A percentile compares a stretch with the other conserved stretches of the same genome.
Conservation (phyloP, 2,797 vertebrate species). For the Sebastiscus tertius region DNA sequence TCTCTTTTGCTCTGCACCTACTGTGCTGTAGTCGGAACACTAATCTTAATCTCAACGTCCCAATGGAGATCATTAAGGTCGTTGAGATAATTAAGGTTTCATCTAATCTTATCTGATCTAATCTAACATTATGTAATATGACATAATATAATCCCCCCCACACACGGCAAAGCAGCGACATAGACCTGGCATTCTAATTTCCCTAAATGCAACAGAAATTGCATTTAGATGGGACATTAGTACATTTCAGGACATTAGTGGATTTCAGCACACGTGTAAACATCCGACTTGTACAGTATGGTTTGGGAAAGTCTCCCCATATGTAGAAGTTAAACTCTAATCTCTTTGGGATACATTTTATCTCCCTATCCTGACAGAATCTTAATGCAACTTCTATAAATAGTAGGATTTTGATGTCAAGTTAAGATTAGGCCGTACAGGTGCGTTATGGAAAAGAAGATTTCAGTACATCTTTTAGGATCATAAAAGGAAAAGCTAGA, state of each 20-base stretch:
- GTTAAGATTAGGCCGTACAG: neutral
- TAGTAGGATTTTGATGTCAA: neutral
- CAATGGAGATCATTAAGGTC: constrained; percentile 51
- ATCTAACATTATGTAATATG: constrained; percentile 60
- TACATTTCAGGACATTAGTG: constrained; percentile 33
- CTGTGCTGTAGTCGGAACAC: neutral
- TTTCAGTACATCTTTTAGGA: neutral
- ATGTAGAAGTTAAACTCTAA: constrained; percentile 7
- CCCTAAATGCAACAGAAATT: constrained; percentile 44
- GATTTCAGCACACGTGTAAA: constrained; percentile 36
- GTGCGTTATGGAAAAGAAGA: neutral
- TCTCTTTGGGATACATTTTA: constrained; percentile 14
- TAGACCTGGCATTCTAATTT: constrained; percentile 41
- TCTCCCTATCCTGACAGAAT: constrained; percentile 18
- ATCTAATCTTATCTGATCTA: constrained; percentile 65
- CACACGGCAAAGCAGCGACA: constrained; percentile 28
- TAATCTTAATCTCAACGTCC: constrained; percentile 19
- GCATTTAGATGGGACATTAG: constrained; percentile 44
- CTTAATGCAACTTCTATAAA: constrained; percentile 1
- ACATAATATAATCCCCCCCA: constrained; percentile 57
- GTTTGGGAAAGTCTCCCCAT: neutral
- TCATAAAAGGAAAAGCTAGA: neutral
- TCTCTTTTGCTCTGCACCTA: neutral
- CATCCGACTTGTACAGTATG: neutral
- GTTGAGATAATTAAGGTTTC: constrained; percentile 55